phyloP scores from a whole-genome alignment of 2,797 vertebrate genomes.

The Nyctalus aviator region DNA sequence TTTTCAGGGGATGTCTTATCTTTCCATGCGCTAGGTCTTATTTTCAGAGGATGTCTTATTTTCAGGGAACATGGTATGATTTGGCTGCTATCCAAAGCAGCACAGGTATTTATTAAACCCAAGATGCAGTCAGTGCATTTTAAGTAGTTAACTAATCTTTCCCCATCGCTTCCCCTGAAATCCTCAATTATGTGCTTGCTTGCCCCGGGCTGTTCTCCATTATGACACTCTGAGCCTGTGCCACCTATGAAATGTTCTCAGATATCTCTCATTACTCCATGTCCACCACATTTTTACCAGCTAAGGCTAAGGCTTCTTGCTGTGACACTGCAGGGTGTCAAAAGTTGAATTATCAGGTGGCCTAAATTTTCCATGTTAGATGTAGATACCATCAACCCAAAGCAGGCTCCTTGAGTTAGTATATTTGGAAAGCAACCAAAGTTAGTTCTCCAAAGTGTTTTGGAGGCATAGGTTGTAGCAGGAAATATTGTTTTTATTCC shows the following conservation, averaged over 20 bases:
- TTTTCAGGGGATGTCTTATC: no score
- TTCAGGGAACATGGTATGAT: background rate
- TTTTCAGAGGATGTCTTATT: no score
- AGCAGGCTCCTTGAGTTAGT: background rate
- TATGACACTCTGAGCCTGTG: background rate
- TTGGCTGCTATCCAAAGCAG: background rate
- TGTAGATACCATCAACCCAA: background rate
- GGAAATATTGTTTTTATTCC: constrained; percentile 2
- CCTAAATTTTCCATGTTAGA: background rate
- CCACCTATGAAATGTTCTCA: background rate
- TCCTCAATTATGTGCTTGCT: background rate
- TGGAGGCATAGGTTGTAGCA: background rate
- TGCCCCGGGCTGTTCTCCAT: background rate
- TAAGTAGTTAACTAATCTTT: background rate
- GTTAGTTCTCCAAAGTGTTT: constrained; percentile 33
- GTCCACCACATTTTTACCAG: background rate
- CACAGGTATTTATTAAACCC: constrained; percentile 2
- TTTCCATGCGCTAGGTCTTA: no score
- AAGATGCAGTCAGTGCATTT: background rate
- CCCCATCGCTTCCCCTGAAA: background rate
- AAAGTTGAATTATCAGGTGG: background rate
- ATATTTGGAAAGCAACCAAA: constrained; percentile 42
- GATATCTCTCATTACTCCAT: background rate
- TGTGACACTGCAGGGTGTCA: background rate
- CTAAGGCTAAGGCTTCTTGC: background rate